These are phyloP conservation scores for Spilarctia lutea DNA, from an alignment of 2,888 invertebrate species.

Conservation along the genomic window DNA sequence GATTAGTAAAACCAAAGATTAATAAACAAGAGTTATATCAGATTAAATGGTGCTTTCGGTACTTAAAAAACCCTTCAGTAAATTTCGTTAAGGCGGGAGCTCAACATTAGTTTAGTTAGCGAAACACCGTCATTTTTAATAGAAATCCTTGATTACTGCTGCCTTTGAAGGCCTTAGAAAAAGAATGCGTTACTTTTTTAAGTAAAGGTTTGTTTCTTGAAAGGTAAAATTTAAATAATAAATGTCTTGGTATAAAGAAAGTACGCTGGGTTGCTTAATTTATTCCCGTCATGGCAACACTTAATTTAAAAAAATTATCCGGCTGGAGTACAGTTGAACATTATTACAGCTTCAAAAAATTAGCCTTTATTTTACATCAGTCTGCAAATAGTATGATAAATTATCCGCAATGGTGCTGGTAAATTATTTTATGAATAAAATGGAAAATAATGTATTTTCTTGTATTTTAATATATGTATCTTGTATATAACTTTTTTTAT, in stretches of 20 bases:
- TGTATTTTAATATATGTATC: neutral
- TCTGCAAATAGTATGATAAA: conserved; percentile 14
- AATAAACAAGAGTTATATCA: too few relatives aligned
- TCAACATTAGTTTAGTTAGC: too few relatives aligned
- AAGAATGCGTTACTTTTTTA: neutral
- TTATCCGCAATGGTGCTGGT: neutral
- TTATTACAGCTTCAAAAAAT: neutral
- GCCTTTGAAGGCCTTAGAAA: neutral
- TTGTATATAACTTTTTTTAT: too few relatives aligned
- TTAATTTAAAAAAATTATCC: neutral
- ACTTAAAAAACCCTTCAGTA: too few relatives aligned
- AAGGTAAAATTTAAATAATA: neutral
- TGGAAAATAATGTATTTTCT: neutral
- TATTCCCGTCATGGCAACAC: neutral
- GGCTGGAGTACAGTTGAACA: neutral
- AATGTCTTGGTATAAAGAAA: neutral
- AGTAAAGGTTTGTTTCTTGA: neutral
- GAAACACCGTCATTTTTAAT: too few relatives aligned
- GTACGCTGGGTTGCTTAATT: neutral
- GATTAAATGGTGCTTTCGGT: too few relatives aligned
- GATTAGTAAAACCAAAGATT: too few relatives aligned
- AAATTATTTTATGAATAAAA: neutral
- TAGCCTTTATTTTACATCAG: neutral
- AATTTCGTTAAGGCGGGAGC: too few relatives aligned
- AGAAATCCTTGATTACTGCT: too few relatives aligned